These are phyloP conservation scores for Drosophila anceps DNA, from an alignment of 2,888 invertebrate genomes.

Conservation along the genomic window DNA sequence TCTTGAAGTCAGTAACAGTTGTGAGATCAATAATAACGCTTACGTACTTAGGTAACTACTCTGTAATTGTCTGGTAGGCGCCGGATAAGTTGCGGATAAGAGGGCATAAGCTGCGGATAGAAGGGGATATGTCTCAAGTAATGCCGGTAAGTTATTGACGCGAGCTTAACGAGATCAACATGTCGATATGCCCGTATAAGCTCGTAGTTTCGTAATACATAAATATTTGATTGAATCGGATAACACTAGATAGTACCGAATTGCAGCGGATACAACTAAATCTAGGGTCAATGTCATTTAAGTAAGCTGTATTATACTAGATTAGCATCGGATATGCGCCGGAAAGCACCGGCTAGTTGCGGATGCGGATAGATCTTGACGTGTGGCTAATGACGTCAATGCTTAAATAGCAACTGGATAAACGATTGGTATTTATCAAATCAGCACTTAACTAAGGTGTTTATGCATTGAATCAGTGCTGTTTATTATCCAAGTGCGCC, in stretches of 20 bases:
- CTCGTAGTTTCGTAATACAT: neutral
- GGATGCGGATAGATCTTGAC: constrained; percentile 1
- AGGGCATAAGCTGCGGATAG: constrained; percentile 1
- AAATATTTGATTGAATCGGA: neutral
- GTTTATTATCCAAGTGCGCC: constrained; percentile 4
- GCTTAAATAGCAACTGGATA: constrained; percentile 11
- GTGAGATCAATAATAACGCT: neutral
- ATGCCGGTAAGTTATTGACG: neutral
- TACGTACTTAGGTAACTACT: neutral
- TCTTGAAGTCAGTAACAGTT: neutral
- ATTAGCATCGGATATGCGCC: neutral
- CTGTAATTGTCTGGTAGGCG: neutral
- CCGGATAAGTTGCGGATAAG: constrained; percentile 1
- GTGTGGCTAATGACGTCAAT: constrained; percentile 34
- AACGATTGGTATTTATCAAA: constrained; percentile 5
- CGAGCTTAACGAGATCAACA: constrained; percentile 18
- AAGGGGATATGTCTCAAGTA: neutral
- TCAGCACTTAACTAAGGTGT: constrained; percentile 6
- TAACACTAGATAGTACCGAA: neutral
- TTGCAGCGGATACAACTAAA: neutral
- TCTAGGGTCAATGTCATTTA: neutral
- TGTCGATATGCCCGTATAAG: neutral
- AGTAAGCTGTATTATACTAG: neutral
- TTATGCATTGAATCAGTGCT: neutral
- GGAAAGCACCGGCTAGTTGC: constrained; percentile 4